Conservation (phyloP, 2,888 invertebrate species). For the Patella depressa region DNA sequence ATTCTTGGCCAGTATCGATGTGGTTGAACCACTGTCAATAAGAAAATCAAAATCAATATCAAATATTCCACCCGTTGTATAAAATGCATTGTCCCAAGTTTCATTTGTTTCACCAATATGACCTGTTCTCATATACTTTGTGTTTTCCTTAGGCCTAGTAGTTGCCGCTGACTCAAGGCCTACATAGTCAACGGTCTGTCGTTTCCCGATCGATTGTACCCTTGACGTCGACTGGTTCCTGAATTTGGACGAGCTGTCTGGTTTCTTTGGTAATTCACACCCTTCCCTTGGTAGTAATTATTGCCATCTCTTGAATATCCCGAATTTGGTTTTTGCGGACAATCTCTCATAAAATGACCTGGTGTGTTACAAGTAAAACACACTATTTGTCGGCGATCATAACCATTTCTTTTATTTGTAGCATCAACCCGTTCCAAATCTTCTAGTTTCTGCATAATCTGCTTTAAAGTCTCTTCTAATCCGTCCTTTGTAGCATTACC, state of each 20-base stretch:
- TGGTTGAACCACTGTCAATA: conserved; percentile 20
- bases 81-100: conserved; percentile 25
- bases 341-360: conserved; percentile 21
- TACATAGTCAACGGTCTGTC: conserved; percentile 19
- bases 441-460: conserved; percentile 10
- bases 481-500: neutral
- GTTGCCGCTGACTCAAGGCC: conserved; percentile 21
- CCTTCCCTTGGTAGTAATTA: neutral
- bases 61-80: neutral
- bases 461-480: conserved; percentile 15
- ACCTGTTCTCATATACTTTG: conserved; percentile 2
- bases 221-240: neutral
- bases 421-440: conserved; percentile 2
- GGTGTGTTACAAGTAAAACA: conserved; percentile 26
- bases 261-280: neutral
- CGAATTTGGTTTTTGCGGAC: conserved; percentile 2
- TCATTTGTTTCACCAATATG: neutral
- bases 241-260: too few species aligned
- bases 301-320: too few species aligned
- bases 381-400: neutral
- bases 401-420: neutral
- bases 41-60: conserved; percentile 6
- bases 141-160: conserved; percentile 7
- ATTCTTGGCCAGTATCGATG: conserved; percentile 12
- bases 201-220: conserved; percentile 17